Percentiles rank a stretch among this genome's conserved stretches.
phyloP scores from a whole-genome alignment of 2,113 vertebrate species.

The Psittacula cyanocephala region DNA sequence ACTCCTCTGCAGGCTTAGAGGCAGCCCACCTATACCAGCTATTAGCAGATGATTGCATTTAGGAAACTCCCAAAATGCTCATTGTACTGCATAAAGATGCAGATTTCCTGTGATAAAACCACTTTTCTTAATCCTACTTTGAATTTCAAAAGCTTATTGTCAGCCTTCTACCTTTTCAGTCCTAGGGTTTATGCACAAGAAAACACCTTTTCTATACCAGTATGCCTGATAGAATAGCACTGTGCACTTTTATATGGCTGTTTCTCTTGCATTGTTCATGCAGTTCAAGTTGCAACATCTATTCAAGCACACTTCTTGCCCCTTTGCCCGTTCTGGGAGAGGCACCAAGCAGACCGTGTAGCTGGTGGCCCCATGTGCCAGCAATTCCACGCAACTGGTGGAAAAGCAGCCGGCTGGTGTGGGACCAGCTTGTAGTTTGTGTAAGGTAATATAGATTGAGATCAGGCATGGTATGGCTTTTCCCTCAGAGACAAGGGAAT shows the following conservation, averaged over 20 bases:
- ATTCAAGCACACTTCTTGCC: neutral
- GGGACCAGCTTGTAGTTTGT: neutral
- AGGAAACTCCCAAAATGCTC: neutral
- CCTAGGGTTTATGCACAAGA: neutral
- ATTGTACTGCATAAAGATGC: neutral
- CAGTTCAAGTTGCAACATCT: neutral
- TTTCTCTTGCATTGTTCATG: neutral
- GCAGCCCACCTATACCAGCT: neutral
- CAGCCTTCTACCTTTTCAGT: neutral
- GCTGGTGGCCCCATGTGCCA: neutral
- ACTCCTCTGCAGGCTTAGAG: neutral
- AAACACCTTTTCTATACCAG: neutral
- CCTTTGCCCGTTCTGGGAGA: neutral
- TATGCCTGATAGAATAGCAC: neutral
- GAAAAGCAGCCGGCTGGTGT: neutral
- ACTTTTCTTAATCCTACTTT: neutral
- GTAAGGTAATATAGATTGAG: neutral
- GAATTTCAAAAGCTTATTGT: neutral
- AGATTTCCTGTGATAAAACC: neutral
- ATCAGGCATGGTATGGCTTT: neutral
- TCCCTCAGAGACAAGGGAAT: neutral
- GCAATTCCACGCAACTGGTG: neutral
- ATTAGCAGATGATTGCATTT: neutral
- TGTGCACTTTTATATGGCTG: neutral
- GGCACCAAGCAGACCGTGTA: fast-evolving